phyloP scores from a whole-genome alignment of 30 jellyfish, hydroid and myxozoan species.

The Hydra vulgaris region DNA sequence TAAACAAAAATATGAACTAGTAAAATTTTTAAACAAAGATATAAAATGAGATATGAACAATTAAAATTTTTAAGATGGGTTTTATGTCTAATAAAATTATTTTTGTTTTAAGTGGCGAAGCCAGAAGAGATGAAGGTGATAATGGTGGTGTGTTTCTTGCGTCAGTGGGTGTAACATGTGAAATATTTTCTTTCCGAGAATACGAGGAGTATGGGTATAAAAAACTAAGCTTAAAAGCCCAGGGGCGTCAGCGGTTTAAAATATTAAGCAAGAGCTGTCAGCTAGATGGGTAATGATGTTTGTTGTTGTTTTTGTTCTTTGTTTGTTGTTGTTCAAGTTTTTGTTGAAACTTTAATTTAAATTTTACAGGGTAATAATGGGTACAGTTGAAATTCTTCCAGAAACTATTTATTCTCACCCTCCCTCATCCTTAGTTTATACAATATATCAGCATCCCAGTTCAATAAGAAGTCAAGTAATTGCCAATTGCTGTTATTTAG shows the following conservation, averaged over 20 bases:
- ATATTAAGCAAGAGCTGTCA: slow-evolving; percentile 40
- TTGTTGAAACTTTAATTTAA: not conserved
- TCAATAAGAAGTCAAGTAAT: slow-evolving; percentile 28
- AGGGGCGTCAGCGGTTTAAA: slow-evolving; percentile 78
- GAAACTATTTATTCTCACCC: slow-evolving; percentile 33
- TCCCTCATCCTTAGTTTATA: slow-evolving; percentile 8
- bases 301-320: not conserved
- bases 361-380: slow-evolving; percentile 56
- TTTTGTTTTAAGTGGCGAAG: too few species aligned
- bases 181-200: slow-evolving; percentile 63
- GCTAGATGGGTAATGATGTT: slow-evolving; percentile 92
- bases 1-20: too few species aligned
- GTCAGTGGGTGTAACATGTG: slow-evolving; percentile 58
- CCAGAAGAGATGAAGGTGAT: not conserved
- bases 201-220: slow-evolving; percentile 46
- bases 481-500: slow-evolving; percentile 14
- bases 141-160: not conserved
- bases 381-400: slow-evolving; percentile 64
- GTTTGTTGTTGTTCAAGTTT: not conserved
- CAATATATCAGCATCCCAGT: slow-evolving; percentile 27
- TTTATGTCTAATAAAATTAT: too few species aligned
- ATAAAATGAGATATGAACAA: too few species aligned
- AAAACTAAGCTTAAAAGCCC: slow-evolving; percentile 56
- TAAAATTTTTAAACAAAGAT: too few species aligned
- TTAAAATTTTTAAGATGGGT: too few species aligned